Evolutionary conservation across 2,113 vertebrate genomes (phyloP).

Genomic region (Sinocyclocheilus grahami): DNA sequence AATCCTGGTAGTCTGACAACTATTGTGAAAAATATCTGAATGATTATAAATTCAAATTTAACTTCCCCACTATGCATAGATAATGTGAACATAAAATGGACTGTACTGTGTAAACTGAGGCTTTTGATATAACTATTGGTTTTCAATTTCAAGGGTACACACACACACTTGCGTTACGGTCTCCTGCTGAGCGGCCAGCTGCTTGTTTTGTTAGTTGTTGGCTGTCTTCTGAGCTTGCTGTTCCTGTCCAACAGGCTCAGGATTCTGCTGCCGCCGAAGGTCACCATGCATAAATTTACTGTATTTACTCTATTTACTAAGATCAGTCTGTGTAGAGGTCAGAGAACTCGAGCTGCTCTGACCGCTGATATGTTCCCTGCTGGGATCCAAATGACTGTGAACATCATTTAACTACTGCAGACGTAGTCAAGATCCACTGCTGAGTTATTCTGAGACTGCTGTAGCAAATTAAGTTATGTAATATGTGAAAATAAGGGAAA

Average conservation of each 20-base stretch:
- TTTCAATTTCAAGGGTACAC: slow-evolving; percentile 18
- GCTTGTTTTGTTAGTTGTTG: slow-evolving; percentile 53
- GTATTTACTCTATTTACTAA: slow-evolving; percentile 31
- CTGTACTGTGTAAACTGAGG: neutral
- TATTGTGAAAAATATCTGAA: neutral
- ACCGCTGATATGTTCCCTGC: neutral
- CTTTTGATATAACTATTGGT: slow-evolving; percentile 29
- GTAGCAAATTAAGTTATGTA: neutral
- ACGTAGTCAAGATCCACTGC: neutral
- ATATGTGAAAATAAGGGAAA: neutral
- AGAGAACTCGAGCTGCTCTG: slow-evolving; percentile 14
- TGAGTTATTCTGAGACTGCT: neutral
- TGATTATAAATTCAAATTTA: neutral
- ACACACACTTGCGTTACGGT: neutral
- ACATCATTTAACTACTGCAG: slow-evolving; percentile 3
- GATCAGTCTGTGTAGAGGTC: slow-evolving; percentile 24
- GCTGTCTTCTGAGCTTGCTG: slow-evolving; percentile 48
- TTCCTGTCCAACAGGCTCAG: slow-evolving; percentile 47
- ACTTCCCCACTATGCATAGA: neutral
- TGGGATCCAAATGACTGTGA: neutral
- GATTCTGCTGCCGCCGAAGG: slow-evolving; percentile 46
- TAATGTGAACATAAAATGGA: neutral
- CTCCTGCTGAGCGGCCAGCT: slow-evolving; percentile 57
- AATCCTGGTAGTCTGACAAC: neutral
- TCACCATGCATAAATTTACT: slow-evolving; percentile 45